Percentiles rank a stretch among this genome's conserved stretches.
Evolutionary conservation across 2,888 invertebrate genomes (phyloP).

Genomic region (Apantesis nais): DNA sequence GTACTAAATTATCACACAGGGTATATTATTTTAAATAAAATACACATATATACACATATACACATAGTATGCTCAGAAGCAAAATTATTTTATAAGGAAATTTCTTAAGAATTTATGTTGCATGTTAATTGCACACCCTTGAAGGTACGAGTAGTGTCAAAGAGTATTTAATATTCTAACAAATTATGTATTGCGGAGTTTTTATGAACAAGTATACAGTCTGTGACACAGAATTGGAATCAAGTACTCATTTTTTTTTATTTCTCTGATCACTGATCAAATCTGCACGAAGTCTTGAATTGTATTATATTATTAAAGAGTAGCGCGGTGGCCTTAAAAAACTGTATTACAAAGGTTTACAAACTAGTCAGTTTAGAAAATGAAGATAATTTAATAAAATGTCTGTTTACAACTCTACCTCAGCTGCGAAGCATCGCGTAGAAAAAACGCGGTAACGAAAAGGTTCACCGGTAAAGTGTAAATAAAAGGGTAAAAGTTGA

Average conservation of each 20-base stretch:
- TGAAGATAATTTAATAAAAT: not conserved
- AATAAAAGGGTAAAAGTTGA: constrained; percentile 51
- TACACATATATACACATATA: no score
- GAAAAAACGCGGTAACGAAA: constrained; percentile 24
- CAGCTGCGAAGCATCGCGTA: constrained; percentile 18
- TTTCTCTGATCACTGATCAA: not conserved
- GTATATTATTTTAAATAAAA: no score
- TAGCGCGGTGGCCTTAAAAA: not conserved
- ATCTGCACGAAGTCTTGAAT: not conserved
- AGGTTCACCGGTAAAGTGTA: constrained; percentile 41
- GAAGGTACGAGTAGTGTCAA: no score
- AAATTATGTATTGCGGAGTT: not conserved
- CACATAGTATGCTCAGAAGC: no score
- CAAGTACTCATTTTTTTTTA: not conserved
- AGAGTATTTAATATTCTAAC: not conserved
- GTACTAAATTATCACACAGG: no score
- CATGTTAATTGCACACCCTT: no score
- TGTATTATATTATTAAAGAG: not conserved
- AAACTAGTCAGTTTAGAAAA: not conserved
- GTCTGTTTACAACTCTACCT: constrained; percentile 10
- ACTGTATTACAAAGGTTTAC: no score
- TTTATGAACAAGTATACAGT: not conserved
- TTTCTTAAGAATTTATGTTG: no score
- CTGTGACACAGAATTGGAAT: no score
- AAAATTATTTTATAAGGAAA: no score